Evolutionary conservation across 2,113 vertebrate species (phyloP).

Genomic region (human): DNA sequence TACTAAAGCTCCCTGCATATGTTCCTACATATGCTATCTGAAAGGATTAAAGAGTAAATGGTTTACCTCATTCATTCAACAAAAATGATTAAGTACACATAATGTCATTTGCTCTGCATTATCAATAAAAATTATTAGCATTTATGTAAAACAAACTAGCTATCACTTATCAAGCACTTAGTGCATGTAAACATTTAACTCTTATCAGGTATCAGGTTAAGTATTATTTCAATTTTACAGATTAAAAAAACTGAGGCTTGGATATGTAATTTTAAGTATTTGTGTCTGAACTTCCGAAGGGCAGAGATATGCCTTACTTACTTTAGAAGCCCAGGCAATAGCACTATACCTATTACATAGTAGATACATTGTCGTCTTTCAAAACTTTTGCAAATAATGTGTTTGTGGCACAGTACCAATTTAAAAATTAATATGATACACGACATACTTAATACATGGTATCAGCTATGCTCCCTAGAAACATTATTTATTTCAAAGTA

Average conservation of each 20-base stretch:
- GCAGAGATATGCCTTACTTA: neutral
- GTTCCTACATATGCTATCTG: neutral
- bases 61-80: neutral
- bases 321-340: neutral
- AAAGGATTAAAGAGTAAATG: neutral
- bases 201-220: neutral
- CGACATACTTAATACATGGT: neutral
- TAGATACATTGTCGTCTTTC: neutral
- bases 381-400: neutral
- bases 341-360: neutral
- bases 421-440: neutral
- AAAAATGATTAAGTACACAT: neutral
- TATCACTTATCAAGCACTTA: neutral
- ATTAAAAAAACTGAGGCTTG: neutral
- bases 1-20: neutral
- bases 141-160: neutral
- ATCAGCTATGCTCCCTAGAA: neutral
- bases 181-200: neutral
- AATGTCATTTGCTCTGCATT: neutral
- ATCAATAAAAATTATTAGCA: neutral
- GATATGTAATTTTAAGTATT: neutral
- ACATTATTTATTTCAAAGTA: slow-evolving; percentile 25
- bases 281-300: neutral
- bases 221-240: too few relatives aligned
- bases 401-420: neutral